phyloP scores from a whole-genome alignment of 1,140 invertebrate species.

The Lanistes nyassanus region DNA sequence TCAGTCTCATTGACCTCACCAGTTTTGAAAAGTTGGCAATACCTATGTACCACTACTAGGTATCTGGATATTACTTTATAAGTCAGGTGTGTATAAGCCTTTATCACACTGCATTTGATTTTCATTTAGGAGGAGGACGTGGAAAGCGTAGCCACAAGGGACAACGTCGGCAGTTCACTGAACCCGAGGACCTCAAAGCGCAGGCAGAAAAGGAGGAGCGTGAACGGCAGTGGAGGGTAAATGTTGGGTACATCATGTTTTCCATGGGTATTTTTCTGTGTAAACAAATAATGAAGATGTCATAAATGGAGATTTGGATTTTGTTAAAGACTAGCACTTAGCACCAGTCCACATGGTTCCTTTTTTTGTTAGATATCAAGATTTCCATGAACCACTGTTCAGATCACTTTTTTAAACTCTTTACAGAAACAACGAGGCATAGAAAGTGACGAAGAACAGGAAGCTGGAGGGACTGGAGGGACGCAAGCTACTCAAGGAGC shows the following conservation, averaged over 20 bases:
- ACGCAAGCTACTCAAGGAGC: conserved; percentile 37
- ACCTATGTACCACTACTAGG: too few species aligned
- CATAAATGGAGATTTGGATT: too few species aligned
- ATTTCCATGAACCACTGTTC: not conserved
- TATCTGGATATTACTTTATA: too few species aligned
- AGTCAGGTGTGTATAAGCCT: too few species aligned
- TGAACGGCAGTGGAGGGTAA: conserved; percentile 76
- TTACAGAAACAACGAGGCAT: conserved; percentile 63
- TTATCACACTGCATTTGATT: too few species aligned
- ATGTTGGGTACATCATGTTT: conserved; percentile 12
- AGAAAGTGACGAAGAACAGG: conserved; percentile 69
- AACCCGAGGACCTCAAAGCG: conserved; percentile 89
- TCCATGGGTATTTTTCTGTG: conserved; percentile 5
- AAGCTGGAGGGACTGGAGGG: conserved; percentile 71
- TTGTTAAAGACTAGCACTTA: too few species aligned
- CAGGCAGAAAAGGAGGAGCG: conserved; percentile 82
- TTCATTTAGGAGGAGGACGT: conserved; percentile 35
- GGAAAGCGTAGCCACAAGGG: conserved; percentile 80
- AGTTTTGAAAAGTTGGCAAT: too few species aligned
- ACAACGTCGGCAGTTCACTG: conserved; percentile 90
- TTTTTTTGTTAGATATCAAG: conserved; percentile 19
- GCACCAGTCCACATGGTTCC: conserved; percentile 1
- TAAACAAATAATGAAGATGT: too few species aligned
- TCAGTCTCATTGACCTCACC: too few species aligned
- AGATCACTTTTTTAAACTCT: not conserved